phyloP scores from a whole-genome alignment of 2,113 vertebrate genomes.

The Phrynocephalus versicolor region DNA sequence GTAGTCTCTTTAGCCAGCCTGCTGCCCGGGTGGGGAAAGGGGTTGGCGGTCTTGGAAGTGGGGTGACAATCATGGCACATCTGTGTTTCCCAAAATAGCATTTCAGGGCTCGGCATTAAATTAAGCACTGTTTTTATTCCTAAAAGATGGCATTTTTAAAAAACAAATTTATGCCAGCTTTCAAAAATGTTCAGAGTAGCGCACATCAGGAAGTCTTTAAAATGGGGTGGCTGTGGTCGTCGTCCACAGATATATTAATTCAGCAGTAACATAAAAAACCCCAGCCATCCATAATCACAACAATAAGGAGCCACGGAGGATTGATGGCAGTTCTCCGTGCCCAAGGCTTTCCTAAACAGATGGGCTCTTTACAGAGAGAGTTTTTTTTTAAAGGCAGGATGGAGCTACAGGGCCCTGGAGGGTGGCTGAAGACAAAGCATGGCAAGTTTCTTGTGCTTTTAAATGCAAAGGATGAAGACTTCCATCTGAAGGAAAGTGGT shows the following conservation, averaged over 20 bases:
- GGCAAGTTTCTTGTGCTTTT: background rate
- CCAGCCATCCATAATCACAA: constrained; percentile 3
- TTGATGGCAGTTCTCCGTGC: constrained; percentile 1
- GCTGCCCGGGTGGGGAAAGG: background rate
- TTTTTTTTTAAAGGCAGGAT: background rate
- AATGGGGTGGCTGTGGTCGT: background rate
- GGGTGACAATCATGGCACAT: background rate
- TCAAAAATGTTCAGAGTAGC: background rate
- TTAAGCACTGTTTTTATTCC: background rate
- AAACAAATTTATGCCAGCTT: background rate
- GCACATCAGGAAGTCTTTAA: background rate
- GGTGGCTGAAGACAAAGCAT: background rate
- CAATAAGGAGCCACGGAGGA: background rate
- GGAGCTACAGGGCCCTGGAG: background rate
- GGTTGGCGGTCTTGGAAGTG: background rate
- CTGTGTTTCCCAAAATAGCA: background rate
- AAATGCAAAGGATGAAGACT: background rate
- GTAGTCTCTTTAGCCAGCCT: background rate
- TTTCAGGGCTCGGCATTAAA: background rate
- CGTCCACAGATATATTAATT: background rate
- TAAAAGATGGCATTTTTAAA: background rate
- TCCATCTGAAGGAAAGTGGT: background rate
- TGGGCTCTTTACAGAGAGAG: background rate
- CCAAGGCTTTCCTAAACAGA: background rate
- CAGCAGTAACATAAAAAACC: background rate